These are phyloP conservation scores for Zenarchopterus dispar DNA, from an alignment of 2,797 vertebrate species.

Conservation along the genomic window DNA sequence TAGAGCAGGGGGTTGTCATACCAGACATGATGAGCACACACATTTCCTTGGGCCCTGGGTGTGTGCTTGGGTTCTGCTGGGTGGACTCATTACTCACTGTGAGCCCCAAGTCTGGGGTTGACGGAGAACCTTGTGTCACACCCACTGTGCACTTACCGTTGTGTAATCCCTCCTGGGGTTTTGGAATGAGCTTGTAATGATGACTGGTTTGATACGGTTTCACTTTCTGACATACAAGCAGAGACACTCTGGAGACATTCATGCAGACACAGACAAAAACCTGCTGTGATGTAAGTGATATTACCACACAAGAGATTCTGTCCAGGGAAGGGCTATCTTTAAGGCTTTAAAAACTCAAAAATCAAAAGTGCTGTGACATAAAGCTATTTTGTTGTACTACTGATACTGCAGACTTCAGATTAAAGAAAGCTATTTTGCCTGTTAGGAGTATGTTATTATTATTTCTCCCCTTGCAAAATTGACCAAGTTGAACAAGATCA, in stretches of 20 bases:
- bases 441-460: neutral
- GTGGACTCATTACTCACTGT: slow-evolving; percentile 76
- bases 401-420: slow-evolving; percentile 5
- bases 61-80: slow-evolving; percentile 70
- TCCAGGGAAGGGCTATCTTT: slow-evolving; percentile 25
- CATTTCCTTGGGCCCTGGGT: slow-evolving; percentile 72
- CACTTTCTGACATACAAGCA: slow-evolving; percentile 63
- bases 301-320: slow-evolving; percentile 43
- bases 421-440: neutral
- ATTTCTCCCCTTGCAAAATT: neutral
- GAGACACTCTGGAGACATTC: slow-evolving; percentile 52
- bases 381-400: no score
- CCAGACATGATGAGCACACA: slow-evolving; percentile 79
- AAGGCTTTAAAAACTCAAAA: neutral
- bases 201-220: slow-evolving; percentile 72
- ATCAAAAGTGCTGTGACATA: no score
- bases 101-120: slow-evolving; percentile 53
- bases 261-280: slow-evolving; percentile 48
- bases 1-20: slow-evolving; percentile 71
- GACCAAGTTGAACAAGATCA: no score
- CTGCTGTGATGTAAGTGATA: slow-evolving; percentile 58
- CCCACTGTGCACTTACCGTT: slow-evolving; percentile 65
- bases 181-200: slow-evolving; percentile 76
- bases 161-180: slow-evolving; percentile 75
- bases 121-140: slow-evolving; percentile 67